Evolutionary conservation across 2,113 vertebrate genomes (phyloP).

Genomic region (Phyllostomus hastatus): DNA sequence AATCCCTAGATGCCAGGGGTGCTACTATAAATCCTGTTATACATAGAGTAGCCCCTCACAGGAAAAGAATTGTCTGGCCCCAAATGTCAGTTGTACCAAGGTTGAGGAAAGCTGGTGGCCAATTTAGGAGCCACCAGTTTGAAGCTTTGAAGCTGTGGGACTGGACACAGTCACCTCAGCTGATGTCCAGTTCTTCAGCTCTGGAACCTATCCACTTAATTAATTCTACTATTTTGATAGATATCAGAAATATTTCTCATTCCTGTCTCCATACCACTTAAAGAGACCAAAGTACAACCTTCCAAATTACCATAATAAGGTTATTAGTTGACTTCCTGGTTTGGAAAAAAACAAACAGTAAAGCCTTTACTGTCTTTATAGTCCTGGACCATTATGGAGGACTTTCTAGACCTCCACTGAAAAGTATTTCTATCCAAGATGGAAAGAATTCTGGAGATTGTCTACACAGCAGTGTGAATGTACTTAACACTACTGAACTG

Average conservation of each 20-base stretch:
- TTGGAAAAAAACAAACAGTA: not conserved
- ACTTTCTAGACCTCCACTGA: not conserved
- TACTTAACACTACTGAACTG: not conserved
- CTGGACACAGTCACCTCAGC: not conserved
- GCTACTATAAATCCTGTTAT: not conserved
- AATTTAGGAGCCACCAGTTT: not conserved
- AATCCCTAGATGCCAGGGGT: not conserved
- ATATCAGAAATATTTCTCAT: not conserved
- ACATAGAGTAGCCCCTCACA: not conserved
- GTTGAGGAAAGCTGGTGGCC: not conserved
- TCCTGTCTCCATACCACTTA: not conserved
- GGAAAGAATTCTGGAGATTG: not conserved
- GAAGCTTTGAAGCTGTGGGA: not conserved
- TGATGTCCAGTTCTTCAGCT: not conserved
- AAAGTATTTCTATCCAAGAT: not conserved
- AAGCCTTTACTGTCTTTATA: not conserved
- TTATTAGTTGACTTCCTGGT: not conserved
- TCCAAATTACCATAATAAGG: not conserved
- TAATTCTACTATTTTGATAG: conserved; percentile 11
- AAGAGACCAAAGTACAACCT: not conserved
- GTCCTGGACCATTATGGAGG: not conserved
- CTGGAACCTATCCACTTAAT: not conserved
- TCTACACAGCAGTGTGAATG: not conserved
- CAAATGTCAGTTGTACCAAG: not conserved
- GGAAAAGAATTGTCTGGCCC: not conserved